Percentiles rank a stretch among this genome's conserved stretches.
Evolutionary conservation across 2,797 vertebrate species (phyloP).

Genomic region (Peromyscus nudipes): DNA sequence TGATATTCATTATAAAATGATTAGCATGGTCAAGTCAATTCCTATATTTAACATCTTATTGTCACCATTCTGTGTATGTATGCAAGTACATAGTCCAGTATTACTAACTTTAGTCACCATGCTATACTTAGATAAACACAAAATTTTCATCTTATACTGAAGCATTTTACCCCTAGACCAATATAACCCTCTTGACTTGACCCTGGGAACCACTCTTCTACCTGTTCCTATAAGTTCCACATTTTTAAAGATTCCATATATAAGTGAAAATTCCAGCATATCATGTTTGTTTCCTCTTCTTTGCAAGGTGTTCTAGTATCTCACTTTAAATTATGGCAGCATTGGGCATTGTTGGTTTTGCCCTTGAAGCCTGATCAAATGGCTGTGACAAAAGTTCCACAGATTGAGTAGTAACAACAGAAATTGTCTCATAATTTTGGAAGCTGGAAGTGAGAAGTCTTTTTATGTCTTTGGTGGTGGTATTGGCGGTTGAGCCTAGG

Average conservation of each 20-base stretch:
- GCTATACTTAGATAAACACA: neutral
- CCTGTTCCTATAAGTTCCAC: neutral
- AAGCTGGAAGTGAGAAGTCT: neutral
- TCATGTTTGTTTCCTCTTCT: neutral
- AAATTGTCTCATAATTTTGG: neutral
- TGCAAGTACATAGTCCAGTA: neutral
- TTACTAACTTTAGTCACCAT: neutral
- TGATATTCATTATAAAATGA: neutral
- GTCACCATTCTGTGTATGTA: neutral
- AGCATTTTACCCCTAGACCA: neutral
- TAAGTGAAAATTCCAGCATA: neutral
- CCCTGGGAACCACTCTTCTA: neutral
- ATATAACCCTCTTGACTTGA: neutral
- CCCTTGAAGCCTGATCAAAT: neutral
- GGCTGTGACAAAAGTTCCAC: neutral
- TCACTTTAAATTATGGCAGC: constrained; percentile 3
- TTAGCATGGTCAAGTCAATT: neutral
- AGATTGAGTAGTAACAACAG: neutral
- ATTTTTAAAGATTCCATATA: neutral
- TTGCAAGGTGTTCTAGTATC: neutral
- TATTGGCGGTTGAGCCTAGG: neutral
- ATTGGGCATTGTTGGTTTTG: neutral
- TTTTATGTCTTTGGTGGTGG: neutral
- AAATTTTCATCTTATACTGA: neutral
- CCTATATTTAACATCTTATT: too few relatives aligned